Percentiles rank a stretch among this genome's conserved stretches.
Evolutionary conservation across 2,113 vertebrate species (phyloP).

Genomic region (Conger conger): DNA sequence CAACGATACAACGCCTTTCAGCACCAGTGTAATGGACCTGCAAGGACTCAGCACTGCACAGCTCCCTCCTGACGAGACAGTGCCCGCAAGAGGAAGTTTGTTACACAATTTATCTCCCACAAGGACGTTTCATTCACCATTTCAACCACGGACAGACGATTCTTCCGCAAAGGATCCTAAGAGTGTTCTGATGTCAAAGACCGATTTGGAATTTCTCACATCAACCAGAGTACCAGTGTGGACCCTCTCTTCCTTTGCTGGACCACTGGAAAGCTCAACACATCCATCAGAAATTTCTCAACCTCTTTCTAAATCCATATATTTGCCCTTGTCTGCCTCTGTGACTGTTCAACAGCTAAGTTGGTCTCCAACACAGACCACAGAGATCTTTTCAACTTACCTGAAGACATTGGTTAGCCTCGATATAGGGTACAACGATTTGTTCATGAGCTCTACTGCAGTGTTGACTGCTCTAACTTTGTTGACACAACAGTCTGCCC

Average conservation of each 20-base stretch:
- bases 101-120: not conserved
- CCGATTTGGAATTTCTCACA: not conserved
- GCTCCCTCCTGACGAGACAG: not conserved
- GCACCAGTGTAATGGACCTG: not conserved
- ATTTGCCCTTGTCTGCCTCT: not conserved
- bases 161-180: not conserved
- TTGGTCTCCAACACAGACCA: not conserved
- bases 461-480: not conserved
- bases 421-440: not conserved
- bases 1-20: not conserved
- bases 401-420: not conserved
- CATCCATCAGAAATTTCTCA: not conserved
- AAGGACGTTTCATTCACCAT: not conserved
- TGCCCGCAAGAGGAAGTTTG: not conserved
- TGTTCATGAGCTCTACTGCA: not conserved
- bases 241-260: no score
- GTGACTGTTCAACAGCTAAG: not conserved
- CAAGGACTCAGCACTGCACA: not conserved
- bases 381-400: not conserved
- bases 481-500: conserved; percentile 22
- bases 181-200: not conserved
- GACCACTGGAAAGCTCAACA: no score
- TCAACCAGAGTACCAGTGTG: not conserved
- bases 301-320: not conserved
- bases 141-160: not conserved